Base-by-base conservation (phyloP, 2,113 vertebrate species). In the Chamaea fasciata region DNA sequence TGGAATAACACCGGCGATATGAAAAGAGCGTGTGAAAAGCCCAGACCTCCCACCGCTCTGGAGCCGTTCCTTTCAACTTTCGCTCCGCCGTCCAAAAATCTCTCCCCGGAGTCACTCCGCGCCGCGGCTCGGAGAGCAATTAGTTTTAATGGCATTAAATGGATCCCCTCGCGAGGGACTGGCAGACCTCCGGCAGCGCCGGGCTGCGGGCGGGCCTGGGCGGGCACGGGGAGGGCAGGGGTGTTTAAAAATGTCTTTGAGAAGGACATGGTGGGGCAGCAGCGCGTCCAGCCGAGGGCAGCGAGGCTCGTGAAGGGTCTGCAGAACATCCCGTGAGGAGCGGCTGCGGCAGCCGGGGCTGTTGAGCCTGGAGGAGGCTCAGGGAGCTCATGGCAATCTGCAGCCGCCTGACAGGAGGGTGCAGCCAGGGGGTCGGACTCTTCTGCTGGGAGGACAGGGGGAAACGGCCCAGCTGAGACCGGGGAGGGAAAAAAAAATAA, bases 11-110 rank as follows among this genome's bases (percentile, higher is more conserved):
- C 0, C 6, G 71, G 63, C 3, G 20, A 33, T 22, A 63, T 8
- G 83, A 60, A 76, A 87, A 89, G 7, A 53, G 85, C 3, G 82
- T 74, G 89, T 27, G 92, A 65, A 59, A 60, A 76, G 76, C 50
- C 46, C 76, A 9, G 95, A 94, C 95, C 95, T 95, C 95, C 95
- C 96, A 94, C 76, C 10, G 49, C 83, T 22, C 91, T 22, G 6
- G 3, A 67, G 69, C 19, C 73, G 47, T 41, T 84, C 88, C 89
- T 87, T 70, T 89, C 88, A 87, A 13, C 67, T 4, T 76, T 44
- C 30, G 4, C 41, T 84, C 74, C 17, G 62, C 84, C 41, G 37
- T 44, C 91, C 96, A 90, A 84, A 91, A 95, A 92, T 59, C 52
- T 46, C 76, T 95, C 94, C 95, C 96, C 8, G 4, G 94, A 69